These are phyloP conservation scores for Bettongia penicillata DNA, from an alignment of 2,113 vertebrate species.

Conservation along the genomic window DNA sequence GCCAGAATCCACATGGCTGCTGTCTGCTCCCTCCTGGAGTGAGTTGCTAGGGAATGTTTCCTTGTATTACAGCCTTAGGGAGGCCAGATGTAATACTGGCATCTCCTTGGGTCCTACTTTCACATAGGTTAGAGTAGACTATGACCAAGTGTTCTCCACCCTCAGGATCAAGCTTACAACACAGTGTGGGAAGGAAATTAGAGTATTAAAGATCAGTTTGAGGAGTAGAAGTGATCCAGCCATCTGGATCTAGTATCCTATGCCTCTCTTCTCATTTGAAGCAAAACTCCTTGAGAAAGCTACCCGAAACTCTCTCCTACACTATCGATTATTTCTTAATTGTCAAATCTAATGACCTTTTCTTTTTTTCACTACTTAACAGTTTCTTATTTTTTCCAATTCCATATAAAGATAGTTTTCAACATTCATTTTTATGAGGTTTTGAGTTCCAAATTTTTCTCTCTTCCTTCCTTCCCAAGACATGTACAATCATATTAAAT, in stretches of 20 bases:
- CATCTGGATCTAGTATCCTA: neutral
- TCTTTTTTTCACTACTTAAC: too few species aligned
- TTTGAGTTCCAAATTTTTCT: too few species aligned
- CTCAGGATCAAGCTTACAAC: neutral
- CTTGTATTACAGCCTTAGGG: neutral
- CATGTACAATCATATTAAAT: too few species aligned
- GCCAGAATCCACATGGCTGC: too few species aligned
- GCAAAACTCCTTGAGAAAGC: neutral
- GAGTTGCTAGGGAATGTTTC: neutral
- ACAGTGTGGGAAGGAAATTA: neutral
- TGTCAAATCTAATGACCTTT: neutral
- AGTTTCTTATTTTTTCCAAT: too few species aligned
- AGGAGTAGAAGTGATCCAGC: neutral
- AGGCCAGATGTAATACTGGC: neutral
- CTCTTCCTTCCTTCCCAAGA: too few species aligned
- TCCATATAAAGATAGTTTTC: too few species aligned
- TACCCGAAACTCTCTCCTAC: neutral
- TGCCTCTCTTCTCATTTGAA: neutral
- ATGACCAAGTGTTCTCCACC: neutral
- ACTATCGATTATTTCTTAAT: too few species aligned
- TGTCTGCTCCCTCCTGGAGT: neutral
- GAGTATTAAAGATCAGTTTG: neutral
- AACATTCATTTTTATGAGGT: too few species aligned
- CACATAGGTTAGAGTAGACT: neutral
- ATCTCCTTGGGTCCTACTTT: neutral